Conservation (phyloP, 1,140 invertebrate genomes). For the Saccostrea cuccullata region DNA sequence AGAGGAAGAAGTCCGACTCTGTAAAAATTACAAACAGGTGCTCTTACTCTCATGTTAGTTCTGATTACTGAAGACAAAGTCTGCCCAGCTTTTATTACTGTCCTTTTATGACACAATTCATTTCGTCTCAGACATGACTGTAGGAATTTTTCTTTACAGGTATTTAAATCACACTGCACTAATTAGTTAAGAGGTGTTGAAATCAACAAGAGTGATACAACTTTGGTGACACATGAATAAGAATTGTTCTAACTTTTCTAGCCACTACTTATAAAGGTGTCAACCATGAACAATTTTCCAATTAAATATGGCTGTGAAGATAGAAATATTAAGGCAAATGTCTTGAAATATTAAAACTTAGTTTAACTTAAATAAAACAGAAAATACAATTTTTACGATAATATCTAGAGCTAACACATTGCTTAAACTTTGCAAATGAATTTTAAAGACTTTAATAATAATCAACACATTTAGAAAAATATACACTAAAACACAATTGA, state of each 20-base stretch:
- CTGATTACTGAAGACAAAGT: not conserved
- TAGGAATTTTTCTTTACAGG: not conserved
- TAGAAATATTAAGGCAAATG: not conserved
- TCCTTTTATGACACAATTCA: not conserved
- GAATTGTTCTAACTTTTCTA: not conserved
- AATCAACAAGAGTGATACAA: not conserved
- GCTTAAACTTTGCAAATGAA: not conserved
- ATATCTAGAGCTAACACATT: not conserved
- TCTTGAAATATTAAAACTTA: not conserved
- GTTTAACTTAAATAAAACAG: not conserved
- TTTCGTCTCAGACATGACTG: not conserved
- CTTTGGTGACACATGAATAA: not conserved
- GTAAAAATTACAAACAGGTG: not conserved
- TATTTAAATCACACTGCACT: constrained; percentile 1
- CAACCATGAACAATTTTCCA: not conserved
- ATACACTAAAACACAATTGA: not conserved
- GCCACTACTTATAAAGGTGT: constrained; percentile 3
- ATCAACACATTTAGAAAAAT: not conserved
- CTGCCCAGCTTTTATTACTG: not conserved
- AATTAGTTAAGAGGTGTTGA: not conserved
- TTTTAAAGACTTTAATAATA: not conserved
- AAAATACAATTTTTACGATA: not conserved
- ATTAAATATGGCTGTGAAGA: not conserved
- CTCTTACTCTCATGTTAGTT: not conserved
- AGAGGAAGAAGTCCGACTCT: constrained; percentile 46